Evolutionary conservation across 2,113 vertebrate genomes (phyloP).

Genomic region (Gnathonemus echidnorhynchus): DNA sequence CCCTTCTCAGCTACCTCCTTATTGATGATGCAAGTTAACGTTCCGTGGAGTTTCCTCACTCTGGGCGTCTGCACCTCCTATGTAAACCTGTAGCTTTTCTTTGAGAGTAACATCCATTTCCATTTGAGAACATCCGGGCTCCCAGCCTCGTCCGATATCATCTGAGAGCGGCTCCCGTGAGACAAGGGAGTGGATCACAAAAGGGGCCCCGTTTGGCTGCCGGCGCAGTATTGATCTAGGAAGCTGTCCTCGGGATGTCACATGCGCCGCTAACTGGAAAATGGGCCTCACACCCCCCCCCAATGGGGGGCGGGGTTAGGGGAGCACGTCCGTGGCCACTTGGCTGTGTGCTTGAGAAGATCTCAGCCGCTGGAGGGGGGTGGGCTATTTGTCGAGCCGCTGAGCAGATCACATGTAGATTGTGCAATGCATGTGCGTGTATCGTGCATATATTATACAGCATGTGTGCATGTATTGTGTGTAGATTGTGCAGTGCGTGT

Average conservation of each 20-base stretch:
- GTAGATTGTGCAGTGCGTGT: neutral
- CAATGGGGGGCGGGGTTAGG: neutral
- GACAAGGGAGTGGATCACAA: conserved; percentile 1
- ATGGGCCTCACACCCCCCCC: neutral
- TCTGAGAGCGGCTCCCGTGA: conserved; percentile 35
- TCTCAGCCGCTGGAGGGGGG: neutral
- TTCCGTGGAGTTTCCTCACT: neutral
- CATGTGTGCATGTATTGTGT: neutral
- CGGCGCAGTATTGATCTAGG: conserved; percentile 44
- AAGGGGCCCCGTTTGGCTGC: conserved; percentile 16
- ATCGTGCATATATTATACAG: neutral
- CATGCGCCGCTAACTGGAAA: conserved; percentile 14
- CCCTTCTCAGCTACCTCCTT: neutral
- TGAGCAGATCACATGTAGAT: neutral
- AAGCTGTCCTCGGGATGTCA: conserved; percentile 27
- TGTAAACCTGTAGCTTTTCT: neutral
- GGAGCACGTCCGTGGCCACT: neutral
- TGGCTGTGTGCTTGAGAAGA: neutral
- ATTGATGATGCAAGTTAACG: neutral
- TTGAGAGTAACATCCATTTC: neutral
- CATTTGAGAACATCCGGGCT: neutral
- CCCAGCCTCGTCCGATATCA: conserved; percentile 19
- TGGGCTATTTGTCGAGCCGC: neutral
- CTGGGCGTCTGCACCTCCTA: neutral
- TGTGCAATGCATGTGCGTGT: neutral